Evolutionary conservation across 2,888 invertebrate species (phyloP), one percentile per base, ranked within the genome.

Genomic region (Meloe dianella): DNA sequence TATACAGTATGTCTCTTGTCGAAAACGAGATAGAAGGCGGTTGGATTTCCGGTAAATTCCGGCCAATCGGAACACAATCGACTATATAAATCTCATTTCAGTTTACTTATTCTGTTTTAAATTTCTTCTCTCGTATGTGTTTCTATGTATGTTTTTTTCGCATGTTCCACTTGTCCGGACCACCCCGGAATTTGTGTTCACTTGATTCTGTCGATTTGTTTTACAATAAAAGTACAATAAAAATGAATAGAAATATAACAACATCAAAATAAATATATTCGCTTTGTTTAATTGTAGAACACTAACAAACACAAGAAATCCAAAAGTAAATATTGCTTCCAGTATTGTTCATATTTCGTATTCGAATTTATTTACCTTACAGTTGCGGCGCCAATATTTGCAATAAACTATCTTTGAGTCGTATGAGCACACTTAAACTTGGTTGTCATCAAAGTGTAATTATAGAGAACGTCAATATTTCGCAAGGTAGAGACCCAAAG

Each of bases 61-160:
- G 68, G 70, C 75, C 77, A 78, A 78, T 77, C 75, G 75, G 73
- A 71, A 73, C 75, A 78, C 76, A 78, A 78, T 78, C 75, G 77
- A 74, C 76, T 73, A 76, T 74, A 78, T 78, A 77, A 77, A 78
- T 78, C 76, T 75, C 74, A 74, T 77, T 77, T 74, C 74, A 72
- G 73, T 76, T 77, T 78, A 75, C 74, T 78, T 78, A 78, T 76
- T 74, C 73, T 72, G 72, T 73, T 75, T 75, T 75, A 77, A 77
- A 77, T 77, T 77, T 74, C 70, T 69, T 70, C 66, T 61, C 73
- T 68, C 70, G 71, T 71, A 66, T 68, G 22, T 22, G 9, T 22
- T n/a, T 41, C 1, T 17, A 7, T 41, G 17, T n/a, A 17, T 41
- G 10, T 51, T 54, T 22, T 54, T 24, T 54, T 7, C 27, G 5